A percentile compares a stretch with the other conserved stretches of the same genome.
phyloP scores from a whole-genome alignment of 2,797 vertebrate genomes.

The Poeciliopsis presidionis region DNA sequence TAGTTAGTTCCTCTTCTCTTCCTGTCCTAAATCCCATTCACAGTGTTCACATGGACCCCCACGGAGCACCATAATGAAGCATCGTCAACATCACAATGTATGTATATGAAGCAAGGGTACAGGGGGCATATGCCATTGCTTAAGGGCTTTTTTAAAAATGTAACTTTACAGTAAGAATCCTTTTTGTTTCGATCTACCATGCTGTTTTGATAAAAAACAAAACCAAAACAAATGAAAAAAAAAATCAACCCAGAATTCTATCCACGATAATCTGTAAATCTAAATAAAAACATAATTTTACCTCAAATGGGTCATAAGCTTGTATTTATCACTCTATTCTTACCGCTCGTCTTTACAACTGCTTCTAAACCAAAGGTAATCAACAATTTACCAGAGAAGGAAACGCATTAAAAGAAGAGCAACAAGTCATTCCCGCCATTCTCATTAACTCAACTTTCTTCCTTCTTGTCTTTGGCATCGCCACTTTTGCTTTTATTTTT shows the following conservation, averaged over 20 bases:
- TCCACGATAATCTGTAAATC: background rate
- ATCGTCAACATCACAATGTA: constrained; percentile 78
- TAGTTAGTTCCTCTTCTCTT: constrained; percentile 29
- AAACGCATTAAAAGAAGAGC: constrained; percentile 35
- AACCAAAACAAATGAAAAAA: too few species aligned
- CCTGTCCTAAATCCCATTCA: constrained; percentile 60
- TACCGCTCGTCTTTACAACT: constrained; percentile 12
- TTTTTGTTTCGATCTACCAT: background rate
- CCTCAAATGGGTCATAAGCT: background rate
- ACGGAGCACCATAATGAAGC: constrained; percentile 45
- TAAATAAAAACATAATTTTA: background rate
- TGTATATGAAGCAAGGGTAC: constrained; percentile 38
- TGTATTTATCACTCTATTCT: background rate
- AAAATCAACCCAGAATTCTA: background rate
- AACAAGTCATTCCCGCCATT: constrained; percentile 25
- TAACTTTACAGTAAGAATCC: constrained; percentile 1
- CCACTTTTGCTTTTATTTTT: constrained; percentile 20
- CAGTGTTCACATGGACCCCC: constrained; percentile 55
- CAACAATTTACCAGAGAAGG: constrained; percentile 24
- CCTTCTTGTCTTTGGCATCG: constrained; percentile 44
- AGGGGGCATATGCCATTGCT: constrained; percentile 3
- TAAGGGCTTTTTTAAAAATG: constrained; percentile 26
- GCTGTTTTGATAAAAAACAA: constrained; percentile 9
- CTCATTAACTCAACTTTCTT: constrained; percentile 44
- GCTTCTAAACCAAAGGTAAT: constrained; percentile 5